Evolutionary conservation across 2,113 vertebrate species (phyloP), one percentile per base, ranked within the genome.

Genomic region (Paratilapia polleni): DNA sequence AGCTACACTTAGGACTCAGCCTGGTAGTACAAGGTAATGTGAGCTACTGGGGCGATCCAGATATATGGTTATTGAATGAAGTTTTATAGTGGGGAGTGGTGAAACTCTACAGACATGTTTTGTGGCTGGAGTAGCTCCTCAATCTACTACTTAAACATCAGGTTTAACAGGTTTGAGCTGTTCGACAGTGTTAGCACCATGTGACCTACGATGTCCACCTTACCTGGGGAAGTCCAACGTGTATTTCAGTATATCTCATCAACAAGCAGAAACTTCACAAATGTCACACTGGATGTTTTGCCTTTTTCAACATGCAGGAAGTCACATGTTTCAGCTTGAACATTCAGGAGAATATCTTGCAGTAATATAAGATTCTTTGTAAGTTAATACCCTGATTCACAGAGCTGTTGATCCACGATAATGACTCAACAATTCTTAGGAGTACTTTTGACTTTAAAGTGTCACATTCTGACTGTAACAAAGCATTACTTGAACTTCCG

Each of bases 391-490:
- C 64, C 64, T 68, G 41, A 49, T 19, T 68, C 22, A 49, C 14
- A 47, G 22, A 47, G 41, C 41, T 12, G 41, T 26, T 49, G 22
- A 49, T 68, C 22, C 64, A 47, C 26, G 22, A 26, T 22, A 68
- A 26, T 47, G 17, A 15, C 15, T 68, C 0, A 5, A 26, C 22
- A 68, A 68, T 22, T 68, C 0, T 7, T 26, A 68, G 64, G 22
- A 26, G 2, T 24, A 24, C 63, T 68, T 68, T 68, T 66, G 8
- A n/a, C 4, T 43, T 66, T 24, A 43, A 66, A 49, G 41, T 2
- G 22, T 68, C 9, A 68, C 3, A 0, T 2, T 68, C 2, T 4
- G 64, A 0, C 41, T 28, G 15, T 26, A 0, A 52, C 6, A 19
- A 52, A 19, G 3, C 38, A 68, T 47, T 11, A 47, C 9, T 68